Percentiles rank a stretch among this genome's conserved stretches.
phyloP scores from a whole-genome alignment of 2,888 invertebrate species.

The Caenorhabditis sp. region DNA sequence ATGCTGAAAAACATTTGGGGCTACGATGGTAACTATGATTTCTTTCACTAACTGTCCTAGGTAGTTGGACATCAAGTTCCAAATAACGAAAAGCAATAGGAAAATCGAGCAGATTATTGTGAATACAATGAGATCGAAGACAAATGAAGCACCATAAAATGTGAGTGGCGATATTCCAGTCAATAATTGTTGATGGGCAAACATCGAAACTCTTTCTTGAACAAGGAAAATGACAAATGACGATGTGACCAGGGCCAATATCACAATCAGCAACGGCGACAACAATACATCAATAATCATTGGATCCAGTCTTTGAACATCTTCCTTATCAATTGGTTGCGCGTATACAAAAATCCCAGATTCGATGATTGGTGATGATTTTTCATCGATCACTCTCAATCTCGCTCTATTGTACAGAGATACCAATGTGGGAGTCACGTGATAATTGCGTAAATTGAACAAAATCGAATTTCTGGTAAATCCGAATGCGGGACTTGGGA shows the following conservation, averaged over 20 bases:
- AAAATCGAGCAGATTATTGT: too few species aligned
- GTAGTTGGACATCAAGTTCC: too few species aligned
- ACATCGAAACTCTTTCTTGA: slow-evolving; percentile 56
- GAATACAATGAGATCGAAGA: slow-evolving; percentile 58
- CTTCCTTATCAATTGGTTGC: background rate
- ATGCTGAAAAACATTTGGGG: slow-evolving; percentile 44
- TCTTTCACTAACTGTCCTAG: too few species aligned
- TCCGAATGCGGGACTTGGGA: slow-evolving; percentile 28
- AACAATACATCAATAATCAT: slow-evolving; percentile 29
- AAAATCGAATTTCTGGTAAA: slow-evolving; percentile 5
- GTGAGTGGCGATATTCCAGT: slow-evolving; percentile 60
- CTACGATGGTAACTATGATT: too few species aligned
- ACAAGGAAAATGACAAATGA: slow-evolving; percentile 62
- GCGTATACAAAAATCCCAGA: slow-evolving; percentile 25
- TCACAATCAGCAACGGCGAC: slow-evolving; percentile 51
- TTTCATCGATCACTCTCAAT: background rate
- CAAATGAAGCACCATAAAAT: slow-evolving; percentile 58
- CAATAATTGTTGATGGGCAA: slow-evolving; percentile 66
- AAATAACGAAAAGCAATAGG: too few species aligned
- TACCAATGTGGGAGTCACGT: slow-evolving; percentile 22
- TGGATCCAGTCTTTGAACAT: background rate
- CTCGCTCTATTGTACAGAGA: slow-evolving; percentile 25
- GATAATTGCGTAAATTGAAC: slow-evolving; percentile 23
- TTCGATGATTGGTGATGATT: slow-evolving; percentile 6
- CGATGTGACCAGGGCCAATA: slow-evolving; percentile 60